Percentiles rank a stretch among this genome's conserved stretches.
These are phyloP conservation scores for Furcula furcula DNA, from an alignment of 2,888 invertebrate genomes.

Conservation along the genomic window DNA sequence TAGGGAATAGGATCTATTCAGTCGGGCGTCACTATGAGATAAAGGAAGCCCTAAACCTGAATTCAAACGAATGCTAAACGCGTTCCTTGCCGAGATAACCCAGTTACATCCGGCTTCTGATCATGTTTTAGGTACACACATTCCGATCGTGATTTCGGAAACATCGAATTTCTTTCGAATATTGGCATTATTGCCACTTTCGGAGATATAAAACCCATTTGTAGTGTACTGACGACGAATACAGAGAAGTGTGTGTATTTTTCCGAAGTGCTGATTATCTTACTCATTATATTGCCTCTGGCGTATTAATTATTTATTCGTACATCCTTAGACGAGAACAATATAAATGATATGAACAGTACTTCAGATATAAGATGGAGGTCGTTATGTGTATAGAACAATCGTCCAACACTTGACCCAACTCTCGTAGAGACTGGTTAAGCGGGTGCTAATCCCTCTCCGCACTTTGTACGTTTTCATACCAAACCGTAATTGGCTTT, in stretches of 20 bases:
- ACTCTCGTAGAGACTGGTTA: conserved; percentile 11
- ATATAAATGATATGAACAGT: conserved; percentile 2
- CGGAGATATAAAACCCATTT: conserved; percentile 21
- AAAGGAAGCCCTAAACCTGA: conserved; percentile 5
- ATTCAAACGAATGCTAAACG: conserved; percentile 5
- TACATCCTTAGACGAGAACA: conserved; percentile 11
- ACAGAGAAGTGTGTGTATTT: conserved; percentile 9
- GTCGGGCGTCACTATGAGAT: too few species aligned
- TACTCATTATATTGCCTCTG: conserved; percentile 11
- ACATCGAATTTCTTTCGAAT: conserved; percentile 5
- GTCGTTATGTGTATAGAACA: conserved; percentile 9
- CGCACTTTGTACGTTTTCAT: conserved; percentile 27
- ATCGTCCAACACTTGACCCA: conserved; percentile 15
- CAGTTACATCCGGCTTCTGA: conserved; percentile 7
- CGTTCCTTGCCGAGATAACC: conserved; percentile 4
- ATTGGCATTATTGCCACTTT: conserved; percentile 13
- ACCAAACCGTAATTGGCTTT: conserved; percentile 33
- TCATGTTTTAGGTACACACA: conserved; percentile 1
- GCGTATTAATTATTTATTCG: conserved; percentile 22
- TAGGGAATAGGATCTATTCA: too few species aligned
- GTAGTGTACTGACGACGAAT: conserved; percentile 2
- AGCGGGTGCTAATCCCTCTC: conserved; percentile 15
- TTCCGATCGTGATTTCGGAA: neutral
- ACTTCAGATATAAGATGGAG: conserved; percentile 1
- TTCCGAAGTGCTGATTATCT: conserved; percentile 14